Conservation (phyloP, 2,888 invertebrate species). For the Spodoptera littoralis region DNA sequence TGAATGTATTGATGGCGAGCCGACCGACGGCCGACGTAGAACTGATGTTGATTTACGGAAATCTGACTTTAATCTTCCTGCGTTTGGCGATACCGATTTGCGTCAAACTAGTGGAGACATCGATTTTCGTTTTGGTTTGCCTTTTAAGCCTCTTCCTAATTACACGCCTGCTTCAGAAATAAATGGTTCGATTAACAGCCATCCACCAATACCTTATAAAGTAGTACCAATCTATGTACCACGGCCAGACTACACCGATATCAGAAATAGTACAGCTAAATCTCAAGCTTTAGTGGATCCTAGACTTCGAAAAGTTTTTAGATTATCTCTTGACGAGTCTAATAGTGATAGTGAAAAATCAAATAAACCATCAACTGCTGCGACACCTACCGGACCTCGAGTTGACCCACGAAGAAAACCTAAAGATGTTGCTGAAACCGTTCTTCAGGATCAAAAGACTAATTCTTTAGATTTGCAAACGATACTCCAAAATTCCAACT, state of each 20-base stretch:
- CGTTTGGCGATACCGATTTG: conserved; percentile 91
- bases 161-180: conserved; percentile 96
- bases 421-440: conserved; percentile 73
- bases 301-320: conserved; percentile 92
- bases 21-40: conserved; percentile 82
- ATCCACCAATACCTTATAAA: conserved; percentile 92
- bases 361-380: conserved; percentile 64
- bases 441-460: conserved; percentile 72
- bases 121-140: conserved; percentile 92
- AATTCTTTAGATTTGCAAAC: conserved; percentile 89
- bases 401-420: conserved; percentile 84
- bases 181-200: conserved; percentile 94
- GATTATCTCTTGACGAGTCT: conserved; percentile 90
- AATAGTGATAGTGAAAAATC: conserved; percentile 89
- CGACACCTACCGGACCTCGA: conserved; percentile 76
- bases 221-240: conserved; percentile 90
- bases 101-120: conserved; percentile 90
- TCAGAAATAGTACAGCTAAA: conserved; percentile 91
- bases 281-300: conserved; percentile 93
- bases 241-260: conserved; percentile 92
- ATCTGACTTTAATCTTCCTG: conserved; percentile 86
- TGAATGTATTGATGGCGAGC: conserved; percentile 89
- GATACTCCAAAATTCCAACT: conserved; percentile 90
- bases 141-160: conserved; percentile 94
- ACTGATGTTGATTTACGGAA: conserved; percentile 87